Evolutionary conservation across 2,797 vertebrate species (phyloP), one percentile per base, ranked within the genome.

Genomic region (Acrossocheilus fasciatus): DNA sequence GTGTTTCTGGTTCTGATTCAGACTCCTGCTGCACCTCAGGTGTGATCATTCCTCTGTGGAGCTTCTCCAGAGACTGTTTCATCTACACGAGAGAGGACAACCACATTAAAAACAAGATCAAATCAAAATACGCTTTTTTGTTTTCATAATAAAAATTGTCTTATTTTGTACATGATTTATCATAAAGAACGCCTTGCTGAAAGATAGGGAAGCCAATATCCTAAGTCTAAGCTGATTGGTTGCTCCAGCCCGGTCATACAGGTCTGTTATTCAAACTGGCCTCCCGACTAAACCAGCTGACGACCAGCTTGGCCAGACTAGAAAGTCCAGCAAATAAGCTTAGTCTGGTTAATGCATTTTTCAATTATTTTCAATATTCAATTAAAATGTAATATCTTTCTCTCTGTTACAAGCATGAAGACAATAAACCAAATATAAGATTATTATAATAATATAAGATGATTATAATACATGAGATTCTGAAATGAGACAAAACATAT

Each of bases 51-150:
- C 97, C 97, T 83, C 90, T 96, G 87, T 97, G 96, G 36, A 98
- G 95, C 91, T 97, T 98, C 91, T 97, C 96, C 86, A 98, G 92
- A 0, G 97, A 97, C 89, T 96, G 95, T 87, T 97, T 97, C 97
- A 98, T 97, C 97, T 98, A 93, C 0, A 66, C 20, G 11, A 82
- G 4, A 87, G 74, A 50, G 30, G 77, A 77, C 43, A 45, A 18
- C 20, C 2, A 30, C 15, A 39, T 57, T 64, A 17, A 62, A 14
- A 73, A 50, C 45, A 26, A 50, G 0, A 17, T 2, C 1, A 59
- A 41, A 78, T 17, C 11, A 23, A 57, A 76, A 50, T 20, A 75
- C 50, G 17, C 26, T 0, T 75, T 52, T 75, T 75, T 36, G 18
- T 17, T 75, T 52, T 52, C 47, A 75, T 36, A 36, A 20, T 20